phyloP scores from a whole-genome alignment of 2,888 invertebrate genomes.

The Chaitophorus viminalis region DNA sequence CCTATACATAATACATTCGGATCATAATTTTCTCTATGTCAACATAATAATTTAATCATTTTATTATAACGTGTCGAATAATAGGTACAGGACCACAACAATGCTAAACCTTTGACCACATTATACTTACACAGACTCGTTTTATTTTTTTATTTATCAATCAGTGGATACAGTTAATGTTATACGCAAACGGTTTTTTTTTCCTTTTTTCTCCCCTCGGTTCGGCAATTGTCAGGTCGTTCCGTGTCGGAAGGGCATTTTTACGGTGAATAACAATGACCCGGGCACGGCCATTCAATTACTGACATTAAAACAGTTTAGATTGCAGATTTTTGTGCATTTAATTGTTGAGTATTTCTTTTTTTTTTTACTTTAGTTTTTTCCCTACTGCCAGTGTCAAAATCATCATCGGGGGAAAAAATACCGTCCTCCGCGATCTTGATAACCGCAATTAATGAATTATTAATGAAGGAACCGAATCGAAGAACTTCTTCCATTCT shows the following conservation, averaged over 20 bases:
- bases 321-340: slow-evolving; percentile 59
- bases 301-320: slow-evolving; percentile 60
- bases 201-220: slow-evolving; percentile 27
- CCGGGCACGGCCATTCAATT: slow-evolving; percentile 55
- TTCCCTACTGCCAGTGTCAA: slow-evolving; percentile 41
- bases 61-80: not conserved
- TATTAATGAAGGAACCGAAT: slow-evolving; percentile 57
- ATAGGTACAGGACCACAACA: too few species aligned
- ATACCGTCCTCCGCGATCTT: not conserved
- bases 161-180: slow-evolving; percentile 43
- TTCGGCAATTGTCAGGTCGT: slow-evolving; percentile 54
- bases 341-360: slow-evolving; percentile 45
- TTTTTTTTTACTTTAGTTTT: not conserved
- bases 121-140: not conserved
- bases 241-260: slow-evolving; percentile 56
- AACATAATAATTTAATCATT: too few species aligned
- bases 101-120: slow-evolving; percentile 6
- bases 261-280: slow-evolving; percentile 62
- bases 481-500: slow-evolving; percentile 6
- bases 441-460: slow-evolving; percentile 61
- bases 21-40: not conserved
- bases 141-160: slow-evolving; percentile 36
- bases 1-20: too few species aligned
- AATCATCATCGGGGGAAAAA: slow-evolving; percentile 50
- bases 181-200: slow-evolving; percentile 44